These are phyloP conservation scores for Drosophila peninsularis DNA, from an alignment of 2,888 invertebrate species.

Conservation along the genomic window DNA sequence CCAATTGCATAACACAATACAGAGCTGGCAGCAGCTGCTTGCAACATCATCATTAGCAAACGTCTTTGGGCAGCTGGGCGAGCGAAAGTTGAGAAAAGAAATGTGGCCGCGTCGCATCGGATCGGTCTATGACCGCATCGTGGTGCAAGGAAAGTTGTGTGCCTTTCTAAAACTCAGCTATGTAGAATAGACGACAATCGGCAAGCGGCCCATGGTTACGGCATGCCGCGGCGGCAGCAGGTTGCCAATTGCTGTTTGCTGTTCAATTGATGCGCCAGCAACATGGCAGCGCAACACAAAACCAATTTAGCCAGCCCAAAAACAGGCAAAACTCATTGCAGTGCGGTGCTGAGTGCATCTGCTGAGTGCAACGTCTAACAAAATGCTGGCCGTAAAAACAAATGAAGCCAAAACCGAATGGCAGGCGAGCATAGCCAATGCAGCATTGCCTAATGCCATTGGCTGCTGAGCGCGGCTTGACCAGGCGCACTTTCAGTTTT, in stretches of 20 bases:
- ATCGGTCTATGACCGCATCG: conserved; percentile 63
- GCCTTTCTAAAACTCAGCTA: conserved; percentile 74
- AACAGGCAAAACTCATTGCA: conserved; percentile 66
- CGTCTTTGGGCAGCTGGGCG: conserved; percentile 13
- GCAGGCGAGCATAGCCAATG: conserved; percentile 67
- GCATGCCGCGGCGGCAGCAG: conserved; percentile 37
- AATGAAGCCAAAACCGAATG: conserved; percentile 71
- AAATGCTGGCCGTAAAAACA: conserved; percentile 76
- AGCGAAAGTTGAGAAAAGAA: conserved; percentile 56
- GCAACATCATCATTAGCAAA: conserved; percentile 42
- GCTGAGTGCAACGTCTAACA: conserved; percentile 52
- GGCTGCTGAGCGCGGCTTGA: conserved; percentile 45
- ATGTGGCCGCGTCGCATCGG: conserved; percentile 9
- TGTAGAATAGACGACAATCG: conserved; percentile 59
- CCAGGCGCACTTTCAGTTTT: conserved; percentile 76
- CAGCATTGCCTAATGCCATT: conserved; percentile 68
- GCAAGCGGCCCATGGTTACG: conserved; percentile 49
- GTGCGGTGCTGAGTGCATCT: conserved; percentile 8
- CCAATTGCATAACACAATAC: conserved; percentile 57
- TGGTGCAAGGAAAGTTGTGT: conserved; percentile 68
- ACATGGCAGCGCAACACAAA: conserved; percentile 74
- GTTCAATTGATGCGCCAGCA: conserved; percentile 75
- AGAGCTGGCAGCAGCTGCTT: conserved; percentile 7
- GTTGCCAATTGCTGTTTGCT: conserved; percentile 33
- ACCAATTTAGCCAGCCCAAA: conserved; percentile 76